Conservation (phyloP, 2,797 vertebrate genomes). For the Smutsia temminckii region DNA sequence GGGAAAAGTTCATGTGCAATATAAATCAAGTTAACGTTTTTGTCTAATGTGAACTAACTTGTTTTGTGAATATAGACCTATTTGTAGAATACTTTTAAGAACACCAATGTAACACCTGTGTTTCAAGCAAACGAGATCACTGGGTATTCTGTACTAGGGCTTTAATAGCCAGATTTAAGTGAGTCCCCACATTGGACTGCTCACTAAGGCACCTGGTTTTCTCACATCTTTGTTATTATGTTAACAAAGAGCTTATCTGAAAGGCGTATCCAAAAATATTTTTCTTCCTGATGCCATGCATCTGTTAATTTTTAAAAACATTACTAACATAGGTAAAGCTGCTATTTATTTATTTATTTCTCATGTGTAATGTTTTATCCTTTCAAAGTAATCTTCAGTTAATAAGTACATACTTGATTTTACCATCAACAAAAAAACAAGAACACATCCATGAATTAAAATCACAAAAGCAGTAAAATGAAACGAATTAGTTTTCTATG, state of each 20-base stretch:
- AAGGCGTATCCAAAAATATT: not conserved
- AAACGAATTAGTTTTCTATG: slow-evolving; percentile 25
- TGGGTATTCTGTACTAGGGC: not conserved
- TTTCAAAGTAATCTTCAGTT: not conserved
- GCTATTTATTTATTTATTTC: not conserved
- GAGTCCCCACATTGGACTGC: not conserved
- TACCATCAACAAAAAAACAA: not conserved
- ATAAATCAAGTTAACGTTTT: slow-evolving; percentile 12
- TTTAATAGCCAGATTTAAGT: not conserved
- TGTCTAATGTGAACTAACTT: not conserved
- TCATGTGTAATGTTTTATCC: not conserved
- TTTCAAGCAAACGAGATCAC: not conserved
- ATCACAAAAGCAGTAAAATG: not conserved
- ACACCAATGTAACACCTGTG: not conserved
- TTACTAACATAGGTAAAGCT: not conserved
- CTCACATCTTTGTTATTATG: not conserved
- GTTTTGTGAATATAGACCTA: not conserved
- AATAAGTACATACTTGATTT: not conserved
- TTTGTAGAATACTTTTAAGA: not conserved
- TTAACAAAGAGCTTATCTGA: slow-evolving; percentile 8
- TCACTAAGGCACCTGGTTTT: not conserved
- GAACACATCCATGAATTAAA: not conserved
- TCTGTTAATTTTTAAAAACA: not conserved
- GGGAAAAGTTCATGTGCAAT: not conserved
- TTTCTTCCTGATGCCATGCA: not conserved